These are phyloP conservation scores for Dermochelys coriacea DNA, from an alignment of 2,797 vertebrate genomes.

Conservation along the genomic window DNA sequence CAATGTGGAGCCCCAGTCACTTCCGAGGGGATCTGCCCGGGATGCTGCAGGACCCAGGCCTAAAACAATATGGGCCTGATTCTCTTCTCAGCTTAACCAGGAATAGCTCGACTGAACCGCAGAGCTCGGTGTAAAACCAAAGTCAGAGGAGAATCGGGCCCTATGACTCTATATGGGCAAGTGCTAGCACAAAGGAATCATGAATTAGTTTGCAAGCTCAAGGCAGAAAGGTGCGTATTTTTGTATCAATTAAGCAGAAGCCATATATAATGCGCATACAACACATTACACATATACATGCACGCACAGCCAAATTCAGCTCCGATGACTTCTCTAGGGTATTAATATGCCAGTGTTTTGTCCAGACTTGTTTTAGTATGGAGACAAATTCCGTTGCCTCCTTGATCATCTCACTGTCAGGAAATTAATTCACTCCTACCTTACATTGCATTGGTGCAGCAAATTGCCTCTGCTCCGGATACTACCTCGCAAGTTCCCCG, in stretches of 20 bases:
- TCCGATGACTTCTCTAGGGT: constrained; percentile 2
- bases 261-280: not conserved
- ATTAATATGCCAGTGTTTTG: not conserved
- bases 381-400: not conserved
- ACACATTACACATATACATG: not conserved
- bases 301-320: not conserved
- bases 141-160: not conserved
- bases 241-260: not conserved
- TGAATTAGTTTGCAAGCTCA: not conserved
- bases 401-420: not conserved
- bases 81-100: not conserved
- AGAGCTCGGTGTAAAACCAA: not conserved
- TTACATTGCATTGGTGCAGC: not conserved
- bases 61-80: not conserved
- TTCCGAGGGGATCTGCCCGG: not conserved
- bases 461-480: too few species aligned
- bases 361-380: not conserved
- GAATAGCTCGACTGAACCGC: not conserved
- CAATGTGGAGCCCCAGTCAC: not conserved
- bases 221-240: not conserved
- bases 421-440: not conserved
- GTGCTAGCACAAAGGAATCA: not conserved
- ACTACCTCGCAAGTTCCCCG: too few species aligned
- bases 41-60: not conserved
- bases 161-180: not conserved